phyloP scores from a whole-genome alignment of 2,113 vertebrate species.

The Lophius piscatorius region DNA sequence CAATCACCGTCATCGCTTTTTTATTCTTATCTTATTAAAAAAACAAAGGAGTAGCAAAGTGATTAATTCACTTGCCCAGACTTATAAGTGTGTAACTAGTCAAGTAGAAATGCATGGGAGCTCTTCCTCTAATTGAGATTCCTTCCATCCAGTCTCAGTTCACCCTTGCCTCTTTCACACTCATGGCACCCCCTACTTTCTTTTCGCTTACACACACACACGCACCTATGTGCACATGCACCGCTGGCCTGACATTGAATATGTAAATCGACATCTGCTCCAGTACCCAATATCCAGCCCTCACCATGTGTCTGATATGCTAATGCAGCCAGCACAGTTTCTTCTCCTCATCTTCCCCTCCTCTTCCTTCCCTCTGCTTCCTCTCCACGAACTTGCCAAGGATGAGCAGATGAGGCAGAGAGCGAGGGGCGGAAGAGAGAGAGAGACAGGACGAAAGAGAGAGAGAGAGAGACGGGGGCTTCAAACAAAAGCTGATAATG shows the following conservation, averaged over 20 bases:
- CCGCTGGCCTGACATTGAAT: conserved; percentile 72
- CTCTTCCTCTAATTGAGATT: conserved; percentile 41
- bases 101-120: conserved; percentile 11
- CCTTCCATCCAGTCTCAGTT: conserved; percentile 48
- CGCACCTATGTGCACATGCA: conserved; percentile 62
- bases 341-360: conserved; percentile 55
- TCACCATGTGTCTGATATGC: conserved; percentile 81
- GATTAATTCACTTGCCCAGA: conserved; percentile 23
- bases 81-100: conserved; percentile 17
- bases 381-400: conserved; percentile 66
- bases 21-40: conserved; percentile 39
- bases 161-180: conserved; percentile 52
- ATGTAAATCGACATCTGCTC: conserved; percentile 86
- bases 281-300: conserved; percentile 76
- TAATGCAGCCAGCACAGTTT: conserved; percentile 74
- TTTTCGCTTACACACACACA: conserved; percentile 23
- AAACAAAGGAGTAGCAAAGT: conserved; percentile 10
- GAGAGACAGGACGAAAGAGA: neutral
- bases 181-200: conserved; percentile 51
- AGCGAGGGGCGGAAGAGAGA: conserved; percentile 8
- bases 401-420: conserved; percentile 71
- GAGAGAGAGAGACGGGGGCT: conserved; percentile 32
- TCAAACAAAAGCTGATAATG: conserved; percentile 79
- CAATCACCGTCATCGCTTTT: conserved; percentile 52
- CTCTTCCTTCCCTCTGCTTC: conserved; percentile 54